A percentile compares a stretch with the other conserved stretches of the same genome.
phyloP scores from a whole-genome alignment of 2,113 vertebrate genomes.

The Myotis brandtii region DNA sequence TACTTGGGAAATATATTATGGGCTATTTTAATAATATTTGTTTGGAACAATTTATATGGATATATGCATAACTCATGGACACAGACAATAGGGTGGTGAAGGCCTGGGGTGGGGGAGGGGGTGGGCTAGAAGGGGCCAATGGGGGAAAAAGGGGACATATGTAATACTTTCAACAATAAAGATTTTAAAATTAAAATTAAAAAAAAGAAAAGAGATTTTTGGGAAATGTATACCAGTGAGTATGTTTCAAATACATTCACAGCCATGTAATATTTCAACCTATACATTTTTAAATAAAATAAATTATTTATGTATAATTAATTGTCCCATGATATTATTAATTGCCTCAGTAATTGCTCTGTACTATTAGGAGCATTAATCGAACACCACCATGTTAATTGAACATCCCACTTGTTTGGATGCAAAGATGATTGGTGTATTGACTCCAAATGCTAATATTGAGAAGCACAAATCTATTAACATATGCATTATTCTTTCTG shows the following conservation, averaged over 20 bases:
- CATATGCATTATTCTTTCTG: conserved; percentile 3
- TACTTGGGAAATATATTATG: background rate
- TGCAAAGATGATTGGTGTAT: background rate
- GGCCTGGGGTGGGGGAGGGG: too few species aligned
- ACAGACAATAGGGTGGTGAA: too few species aligned
- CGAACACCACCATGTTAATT: background rate
- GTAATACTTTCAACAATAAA: too few species aligned
- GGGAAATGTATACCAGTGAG: background rate
- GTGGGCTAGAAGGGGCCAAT: too few species aligned
- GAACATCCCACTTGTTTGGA: background rate
- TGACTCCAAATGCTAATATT: conserved; percentile 38
- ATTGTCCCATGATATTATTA: too few species aligned
- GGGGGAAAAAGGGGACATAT: too few species aligned
- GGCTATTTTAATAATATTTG: background rate
- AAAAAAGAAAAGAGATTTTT: background rate
- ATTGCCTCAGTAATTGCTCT: background rate
- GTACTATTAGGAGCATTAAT: background rate
- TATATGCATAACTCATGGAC: too few species aligned
- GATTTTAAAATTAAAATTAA: too few species aligned
- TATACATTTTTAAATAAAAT: background rate
- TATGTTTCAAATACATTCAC: background rate
- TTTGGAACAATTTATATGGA: background rate
- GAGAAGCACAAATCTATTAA: background rate
- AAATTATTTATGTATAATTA: background rate
- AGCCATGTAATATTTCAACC: background rate